phyloP scores from a whole-genome alignment of 2,113 vertebrate genomes.

The Pseudopodoces humilis region DNA sequence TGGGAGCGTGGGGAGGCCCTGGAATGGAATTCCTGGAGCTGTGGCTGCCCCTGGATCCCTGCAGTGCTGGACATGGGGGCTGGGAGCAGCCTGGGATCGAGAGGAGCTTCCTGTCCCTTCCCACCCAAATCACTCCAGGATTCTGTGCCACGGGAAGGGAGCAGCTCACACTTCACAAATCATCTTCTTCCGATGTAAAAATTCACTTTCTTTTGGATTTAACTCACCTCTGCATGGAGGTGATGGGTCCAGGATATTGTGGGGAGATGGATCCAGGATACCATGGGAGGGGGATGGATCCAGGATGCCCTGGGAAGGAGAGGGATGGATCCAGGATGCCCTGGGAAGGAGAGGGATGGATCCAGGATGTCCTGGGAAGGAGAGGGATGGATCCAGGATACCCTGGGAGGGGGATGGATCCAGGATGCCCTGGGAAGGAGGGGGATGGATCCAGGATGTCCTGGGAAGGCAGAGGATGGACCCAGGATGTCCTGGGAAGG shows the following conservation, averaged over 20 bases:
- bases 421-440: background rate
- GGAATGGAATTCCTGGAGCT: background rate
- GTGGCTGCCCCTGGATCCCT: background rate
- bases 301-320: too few relatives aligned
- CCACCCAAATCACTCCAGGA: background rate
- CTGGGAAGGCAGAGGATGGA: background rate
- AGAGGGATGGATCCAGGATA: background rate
- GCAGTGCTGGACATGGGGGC: background rate
- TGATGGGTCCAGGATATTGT: background rate
- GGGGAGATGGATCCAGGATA: too few relatives aligned
- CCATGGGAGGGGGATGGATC: too few relatives aligned
- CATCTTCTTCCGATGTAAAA: fast-evolving
- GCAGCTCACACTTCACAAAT: background rate
- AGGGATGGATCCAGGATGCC: too few relatives aligned
- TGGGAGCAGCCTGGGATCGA: background rate
- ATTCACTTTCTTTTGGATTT: background rate
- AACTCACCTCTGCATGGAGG: background rate
- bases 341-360: too few relatives aligned
- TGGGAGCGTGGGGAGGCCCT: background rate
- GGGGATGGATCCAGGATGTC: background rate
- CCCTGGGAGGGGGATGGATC: too few relatives aligned
- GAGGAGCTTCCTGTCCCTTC: background rate
- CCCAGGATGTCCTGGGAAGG: background rate
- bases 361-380: background rate
- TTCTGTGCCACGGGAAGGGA: background rate